These are phyloP conservation scores for Lampropteryx suffumata DNA, from an alignment of 2,888 invertebrate species.

Conservation along the genomic window DNA sequence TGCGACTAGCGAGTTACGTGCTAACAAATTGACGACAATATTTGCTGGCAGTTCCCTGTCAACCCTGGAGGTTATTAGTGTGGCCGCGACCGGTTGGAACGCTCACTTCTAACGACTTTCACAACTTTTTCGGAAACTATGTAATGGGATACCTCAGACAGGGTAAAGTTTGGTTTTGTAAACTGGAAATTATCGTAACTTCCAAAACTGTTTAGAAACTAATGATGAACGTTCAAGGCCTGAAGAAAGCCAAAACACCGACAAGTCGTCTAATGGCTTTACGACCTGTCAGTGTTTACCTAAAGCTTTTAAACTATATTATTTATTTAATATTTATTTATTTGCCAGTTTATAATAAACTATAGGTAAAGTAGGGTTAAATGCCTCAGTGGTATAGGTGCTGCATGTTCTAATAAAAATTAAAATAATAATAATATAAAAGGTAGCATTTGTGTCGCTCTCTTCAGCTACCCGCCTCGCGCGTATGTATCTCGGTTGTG, in stretches of 20 bases:
- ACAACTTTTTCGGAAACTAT: constrained; percentile 29
- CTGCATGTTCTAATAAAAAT: too few relatives aligned
- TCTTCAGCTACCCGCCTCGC: too few relatives aligned
- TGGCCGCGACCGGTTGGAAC: constrained; percentile 41
- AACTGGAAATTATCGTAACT: constrained; percentile 10
- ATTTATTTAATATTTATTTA: too few relatives aligned
- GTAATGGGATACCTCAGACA: constrained; percentile 12
- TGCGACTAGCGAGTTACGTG: constrained; percentile 52
- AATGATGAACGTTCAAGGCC: neutral
- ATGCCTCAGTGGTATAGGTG: too few relatives aligned
- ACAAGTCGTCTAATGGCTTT: neutral
- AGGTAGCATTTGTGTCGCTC: too few relatives aligned
- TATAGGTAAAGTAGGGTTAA: too few relatives aligned
- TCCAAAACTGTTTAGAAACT: constrained; percentile 1
- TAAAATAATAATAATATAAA: too few relatives aligned
- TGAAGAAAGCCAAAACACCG: neutral
- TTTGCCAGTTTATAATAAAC: too few relatives aligned
- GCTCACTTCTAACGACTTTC: constrained; percentile 32
- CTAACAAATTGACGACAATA: constrained; percentile 79
- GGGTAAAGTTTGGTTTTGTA: constrained; percentile 18
- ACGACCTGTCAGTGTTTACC: too few relatives aligned
- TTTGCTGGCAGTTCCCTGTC: constrained; percentile 72
- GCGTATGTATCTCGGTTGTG: too few relatives aligned
- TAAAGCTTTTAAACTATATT: too few relatives aligned
- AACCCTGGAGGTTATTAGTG: constrained; percentile 63